These are phyloP conservation scores for Proteles cristata DNA, from an alignment of 2,113 vertebrate species.

Conservation along the genomic window DNA sequence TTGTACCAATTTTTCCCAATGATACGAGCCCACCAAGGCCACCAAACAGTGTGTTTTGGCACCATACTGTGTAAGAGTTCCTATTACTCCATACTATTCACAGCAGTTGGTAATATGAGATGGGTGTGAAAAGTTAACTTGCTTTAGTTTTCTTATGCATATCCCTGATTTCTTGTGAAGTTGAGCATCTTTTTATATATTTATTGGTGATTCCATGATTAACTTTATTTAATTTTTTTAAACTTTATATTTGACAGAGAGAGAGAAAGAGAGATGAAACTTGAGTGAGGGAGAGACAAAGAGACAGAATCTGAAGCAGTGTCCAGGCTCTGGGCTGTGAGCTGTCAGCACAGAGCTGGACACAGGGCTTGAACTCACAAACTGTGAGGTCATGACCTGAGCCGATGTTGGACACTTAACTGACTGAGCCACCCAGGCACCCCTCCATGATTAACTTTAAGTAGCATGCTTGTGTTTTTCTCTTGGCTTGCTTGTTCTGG, in stretches of 20 bases:
- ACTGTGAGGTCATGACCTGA: too few species aligned
- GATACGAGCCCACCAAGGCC: not conserved
- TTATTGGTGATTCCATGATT: not conserved
- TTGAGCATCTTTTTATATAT: not conserved
- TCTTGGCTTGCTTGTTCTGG: not conserved
- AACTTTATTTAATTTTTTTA: not conserved
- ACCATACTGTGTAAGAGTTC: not conserved
- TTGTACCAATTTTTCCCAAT: not conserved
- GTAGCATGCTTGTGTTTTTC: not conserved
- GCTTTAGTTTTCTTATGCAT: not conserved
- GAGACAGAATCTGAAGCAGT: too few species aligned
- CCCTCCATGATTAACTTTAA: not conserved
- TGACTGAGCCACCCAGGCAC: not conserved
- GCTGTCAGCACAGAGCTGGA: too few species aligned
- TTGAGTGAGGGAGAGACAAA: too few species aligned
- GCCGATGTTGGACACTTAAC: too few species aligned
- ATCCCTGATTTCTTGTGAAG: constrained; percentile 15
- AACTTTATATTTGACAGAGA: too few species aligned
- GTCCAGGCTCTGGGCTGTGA: too few species aligned
- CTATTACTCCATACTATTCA: not conserved
- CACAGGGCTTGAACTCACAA: too few species aligned
- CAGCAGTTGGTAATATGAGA: not conserved
- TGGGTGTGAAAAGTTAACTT: not conserved
- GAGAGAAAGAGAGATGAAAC: too few species aligned
- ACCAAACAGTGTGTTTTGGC: too few species aligned